phyloP scores from a whole-genome alignment of 2,113 vertebrate genomes.

The Ictalurus punctatus region DNA sequence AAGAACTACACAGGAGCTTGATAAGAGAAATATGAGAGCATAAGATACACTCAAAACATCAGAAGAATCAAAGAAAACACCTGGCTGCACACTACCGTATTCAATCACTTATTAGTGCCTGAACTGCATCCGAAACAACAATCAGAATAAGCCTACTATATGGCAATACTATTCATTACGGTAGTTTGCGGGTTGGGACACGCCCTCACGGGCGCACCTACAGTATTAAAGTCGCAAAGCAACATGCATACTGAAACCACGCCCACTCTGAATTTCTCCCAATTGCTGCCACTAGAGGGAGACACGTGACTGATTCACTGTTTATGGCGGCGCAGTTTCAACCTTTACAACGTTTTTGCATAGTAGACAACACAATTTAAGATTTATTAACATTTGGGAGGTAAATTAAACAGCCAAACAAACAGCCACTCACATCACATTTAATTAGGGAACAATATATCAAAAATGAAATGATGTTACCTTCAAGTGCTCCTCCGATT shows the following conservation, averaged over 20 bases:
- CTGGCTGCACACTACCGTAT: constrained; percentile 16
- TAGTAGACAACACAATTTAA: not conserved
- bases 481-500: not conserved
- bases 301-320: not conserved
- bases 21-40: not conserved
- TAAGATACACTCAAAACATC: not conserved
- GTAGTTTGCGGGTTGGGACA: not conserved
- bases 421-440: not conserved
- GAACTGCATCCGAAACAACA: not conserved
- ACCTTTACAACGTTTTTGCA: not conserved
- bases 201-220: not conserved
- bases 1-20: not conserved
- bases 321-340: not conserved
- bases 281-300: constrained; percentile 2
- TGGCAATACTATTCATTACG: not conserved
- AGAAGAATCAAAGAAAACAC: constrained; percentile 30
- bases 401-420: not conserved
- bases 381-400: not conserved
- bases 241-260: constrained; percentile 61
- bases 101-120: not conserved
- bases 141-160: fast-evolving
- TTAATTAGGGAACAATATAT: not conserved
- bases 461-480: not conserved
- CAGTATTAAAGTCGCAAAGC: constrained; percentile 13
- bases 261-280: constrained; percentile 15